Evolutionary conservation across 2,113 vertebrate species (phyloP).

Genomic region (Helogale parvula): DNA sequence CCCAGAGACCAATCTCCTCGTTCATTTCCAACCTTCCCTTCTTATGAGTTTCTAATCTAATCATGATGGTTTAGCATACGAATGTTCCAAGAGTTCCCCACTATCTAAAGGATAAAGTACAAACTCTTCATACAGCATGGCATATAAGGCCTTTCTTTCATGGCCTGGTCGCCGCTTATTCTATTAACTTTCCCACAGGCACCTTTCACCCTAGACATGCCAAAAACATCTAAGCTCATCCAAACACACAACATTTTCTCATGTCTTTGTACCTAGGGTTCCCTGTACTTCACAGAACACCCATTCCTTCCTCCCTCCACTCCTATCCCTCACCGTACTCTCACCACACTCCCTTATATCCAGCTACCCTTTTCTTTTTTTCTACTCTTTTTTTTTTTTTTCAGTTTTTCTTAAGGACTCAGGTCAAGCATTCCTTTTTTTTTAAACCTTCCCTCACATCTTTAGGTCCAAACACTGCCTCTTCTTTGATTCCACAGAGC

Average conservation of each 20-base stretch:
- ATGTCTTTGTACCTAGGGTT: background rate
- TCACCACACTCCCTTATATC: background rate
- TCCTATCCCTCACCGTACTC: background rate
- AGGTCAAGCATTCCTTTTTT: background rate
- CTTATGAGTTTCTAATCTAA: constrained; percentile 35
- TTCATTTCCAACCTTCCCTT: constrained; percentile 30
- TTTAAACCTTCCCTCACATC: background rate
- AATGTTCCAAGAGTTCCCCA: constrained; percentile 19
- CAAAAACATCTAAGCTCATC: background rate
- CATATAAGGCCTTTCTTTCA: background rate
- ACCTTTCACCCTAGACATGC: background rate
- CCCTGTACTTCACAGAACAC: background rate
- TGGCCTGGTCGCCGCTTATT: background rate
- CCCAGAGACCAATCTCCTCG: background rate
- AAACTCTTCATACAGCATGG: constrained; percentile 28
- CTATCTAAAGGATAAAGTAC: background rate
- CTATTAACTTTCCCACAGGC: background rate
- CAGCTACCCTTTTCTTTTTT: background rate
- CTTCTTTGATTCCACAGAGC: background rate
- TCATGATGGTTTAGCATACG: background rate
- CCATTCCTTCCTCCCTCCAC: background rate
- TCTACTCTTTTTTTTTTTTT: background rate
- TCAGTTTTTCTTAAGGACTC: background rate
- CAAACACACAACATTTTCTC: background rate
- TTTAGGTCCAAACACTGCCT: background rate